Base-by-base conservation (phyloP, 2,888 invertebrate genomes). In the Aphrophora alni region DNA sequence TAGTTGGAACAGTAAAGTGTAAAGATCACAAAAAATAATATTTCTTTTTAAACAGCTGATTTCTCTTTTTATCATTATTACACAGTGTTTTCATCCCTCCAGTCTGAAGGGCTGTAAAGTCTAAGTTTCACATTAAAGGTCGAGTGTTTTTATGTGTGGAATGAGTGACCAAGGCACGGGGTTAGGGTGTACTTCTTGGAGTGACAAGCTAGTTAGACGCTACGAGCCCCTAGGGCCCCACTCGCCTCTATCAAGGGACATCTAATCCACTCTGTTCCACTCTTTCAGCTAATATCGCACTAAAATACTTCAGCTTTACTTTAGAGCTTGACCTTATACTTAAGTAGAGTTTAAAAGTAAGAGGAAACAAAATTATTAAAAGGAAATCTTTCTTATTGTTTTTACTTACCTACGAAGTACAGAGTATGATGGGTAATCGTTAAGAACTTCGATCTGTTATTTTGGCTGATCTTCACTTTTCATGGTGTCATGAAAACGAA, bases 181-280 rank as follows among this genome's bases (percentile, higher is more conserved):
- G 59, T 73, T 17, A 68, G 74, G 74, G 78, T 21, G 69, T 68
- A 74, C 68, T 68, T 79, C 78, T 79, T 79, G 78, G 78, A 79
- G 74, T 79, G 78, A 79, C 78, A 79, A 74, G 59, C 78, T 74
- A 79, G 78, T 79, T 79, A 79, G 78, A 59, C 78, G 14, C 14
- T 79, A 79, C 78, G 78, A 79, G 78, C 68, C 78, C 78, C 77
- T 69, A n/a, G 78, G 78, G 72, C 44, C 51, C 68, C 14, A 59
- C 59, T 59, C 21, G 59, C 21, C 21, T 21, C 12, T 59, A 59
- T 59, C 59, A 59, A 14, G 59, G 59, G 59, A 59, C 59, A 21
- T 59, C 59, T 59, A 59, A 59, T 59, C 59, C 59, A 21, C 59
- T 59, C 59, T 4, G 21, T 1, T 59, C 59, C 59, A 59, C 59